Conservation (phyloP, 2,888 invertebrate genomes). For the Tenthredo scrophulariae region DNA sequence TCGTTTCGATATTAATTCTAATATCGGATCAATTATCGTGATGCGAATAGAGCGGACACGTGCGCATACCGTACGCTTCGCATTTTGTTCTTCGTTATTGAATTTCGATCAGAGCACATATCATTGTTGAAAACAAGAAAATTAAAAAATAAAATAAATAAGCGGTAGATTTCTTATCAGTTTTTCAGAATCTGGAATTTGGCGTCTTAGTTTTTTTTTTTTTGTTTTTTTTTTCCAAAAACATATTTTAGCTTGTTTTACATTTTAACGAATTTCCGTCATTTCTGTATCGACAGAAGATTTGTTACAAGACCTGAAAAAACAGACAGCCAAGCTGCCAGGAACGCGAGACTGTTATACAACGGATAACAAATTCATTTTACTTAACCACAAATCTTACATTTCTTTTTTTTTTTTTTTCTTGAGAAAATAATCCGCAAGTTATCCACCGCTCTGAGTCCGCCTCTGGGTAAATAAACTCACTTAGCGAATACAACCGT, state of each 20-base stretch:
- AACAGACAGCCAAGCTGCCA: not conserved
- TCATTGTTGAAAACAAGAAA: not conserved
- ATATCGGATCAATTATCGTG: slow-evolving; percentile 73
- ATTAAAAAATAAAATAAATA: not conserved
- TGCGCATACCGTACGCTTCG: slow-evolving; percentile 7
- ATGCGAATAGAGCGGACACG: slow-evolving; percentile 67
- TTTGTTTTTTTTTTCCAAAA: not conserved
- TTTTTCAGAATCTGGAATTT: not conserved
- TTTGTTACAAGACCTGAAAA: slow-evolving; percentile 4
- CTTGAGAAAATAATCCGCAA: slow-evolving; percentile 37
- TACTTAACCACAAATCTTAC: not conserved
- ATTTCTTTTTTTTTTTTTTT: not conserved
- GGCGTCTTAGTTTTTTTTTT: not conserved
- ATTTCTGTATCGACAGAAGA: slow-evolving; percentile 3
- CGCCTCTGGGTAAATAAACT: slow-evolving; percentile 22
- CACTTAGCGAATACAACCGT: not conserved
- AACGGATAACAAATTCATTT: slow-evolving; percentile 11
- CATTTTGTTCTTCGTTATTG: slow-evolving; percentile 21
- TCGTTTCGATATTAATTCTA: slow-evolving; percentile 74
- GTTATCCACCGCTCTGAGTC: slow-evolving; percentile 25
- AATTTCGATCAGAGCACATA: not conserved
- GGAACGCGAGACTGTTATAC: not conserved
- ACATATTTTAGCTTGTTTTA: not conserved
- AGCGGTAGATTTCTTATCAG: not conserved
- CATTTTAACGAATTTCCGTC: not conserved